Evolutionary conservation across 2,113 vertebrate species (phyloP), one percentile per base, ranked within the genome.

Genomic region (Ceuthmochares aereus): DNA sequence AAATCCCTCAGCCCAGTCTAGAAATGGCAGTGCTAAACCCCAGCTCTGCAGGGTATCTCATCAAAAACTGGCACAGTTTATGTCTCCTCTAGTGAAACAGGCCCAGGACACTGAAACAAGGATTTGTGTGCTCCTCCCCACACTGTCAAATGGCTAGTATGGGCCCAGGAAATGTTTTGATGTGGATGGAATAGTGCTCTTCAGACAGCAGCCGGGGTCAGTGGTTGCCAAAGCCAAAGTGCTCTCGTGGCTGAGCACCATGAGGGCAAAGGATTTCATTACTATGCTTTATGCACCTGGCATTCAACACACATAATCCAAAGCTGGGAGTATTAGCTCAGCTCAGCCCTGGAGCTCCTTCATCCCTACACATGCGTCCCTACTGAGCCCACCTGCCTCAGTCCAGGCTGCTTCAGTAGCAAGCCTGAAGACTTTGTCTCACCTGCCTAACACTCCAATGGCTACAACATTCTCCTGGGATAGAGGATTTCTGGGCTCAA

Each of bases 321-420:
- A 76, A 51, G 47, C 9, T 42, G 27, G 19, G 37, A 80, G 4
- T 4, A 54, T 18, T 36, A 34, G 37, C 68, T 87, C 2, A 1
- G 56, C 26, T 55, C 70, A 67, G 26, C 32, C 58, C 60, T 42
- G n/a, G 47, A 81, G 43, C 47, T 79, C 43, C 45, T 76, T 10
- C 58, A 36, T 8, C 34, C 60, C 18, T 20, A 10, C 21, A 19
- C 0, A 0, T 26, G 36, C 51, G n/a, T 42, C 10, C 30, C 42
- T 1, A 1, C 56, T 10, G 52, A 72, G 32, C 11, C 23, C 23
- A 25, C 4, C 36, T 27, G 72, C 66, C 34, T 29, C n/a, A 26
- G 26, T 32, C 43, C 52, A 40, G 36, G 27, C 37, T 78, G 52
- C 58, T 78, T 43, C 58, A 64, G 34, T 43, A 62, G 62, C 54